phyloP scores from a whole-genome alignment of 2,113 vertebrate species.

The Passer montanus region DNA sequence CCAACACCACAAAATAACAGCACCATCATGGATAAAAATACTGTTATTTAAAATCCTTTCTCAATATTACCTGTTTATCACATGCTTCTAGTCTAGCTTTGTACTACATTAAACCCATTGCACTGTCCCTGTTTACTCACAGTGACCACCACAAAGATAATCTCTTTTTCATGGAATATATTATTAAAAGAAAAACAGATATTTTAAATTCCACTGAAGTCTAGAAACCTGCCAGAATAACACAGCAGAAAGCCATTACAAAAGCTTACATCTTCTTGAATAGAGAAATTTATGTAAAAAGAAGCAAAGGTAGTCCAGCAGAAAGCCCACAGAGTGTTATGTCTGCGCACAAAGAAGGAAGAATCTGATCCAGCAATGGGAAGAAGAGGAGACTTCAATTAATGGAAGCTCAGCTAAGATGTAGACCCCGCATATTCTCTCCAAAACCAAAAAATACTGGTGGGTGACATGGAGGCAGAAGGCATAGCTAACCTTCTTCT shows the following conservation, averaged over 20 bases:
- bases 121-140: neutral
- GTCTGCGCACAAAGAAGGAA: neutral
- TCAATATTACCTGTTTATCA: neutral
- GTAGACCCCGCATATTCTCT: neutral
- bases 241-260: neutral
- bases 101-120: neutral
- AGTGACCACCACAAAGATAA: neutral
- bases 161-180: neutral
- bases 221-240: neutral
- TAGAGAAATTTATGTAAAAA: neutral
- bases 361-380: neutral
- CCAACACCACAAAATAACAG: neutral
- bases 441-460: neutral
- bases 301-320: neutral
- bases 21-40: neutral
- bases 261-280: neutral
- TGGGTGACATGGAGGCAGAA: neutral
- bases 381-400: neutral
- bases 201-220: neutral
- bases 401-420: neutral
- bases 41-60: neutral
- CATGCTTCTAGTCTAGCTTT: neutral
- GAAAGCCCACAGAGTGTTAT: neutral
- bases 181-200: neutral
- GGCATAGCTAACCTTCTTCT: neutral